Evolutionary conservation across 2,888 invertebrate species (phyloP).

Genomic region (Acronicta alni): DNA sequence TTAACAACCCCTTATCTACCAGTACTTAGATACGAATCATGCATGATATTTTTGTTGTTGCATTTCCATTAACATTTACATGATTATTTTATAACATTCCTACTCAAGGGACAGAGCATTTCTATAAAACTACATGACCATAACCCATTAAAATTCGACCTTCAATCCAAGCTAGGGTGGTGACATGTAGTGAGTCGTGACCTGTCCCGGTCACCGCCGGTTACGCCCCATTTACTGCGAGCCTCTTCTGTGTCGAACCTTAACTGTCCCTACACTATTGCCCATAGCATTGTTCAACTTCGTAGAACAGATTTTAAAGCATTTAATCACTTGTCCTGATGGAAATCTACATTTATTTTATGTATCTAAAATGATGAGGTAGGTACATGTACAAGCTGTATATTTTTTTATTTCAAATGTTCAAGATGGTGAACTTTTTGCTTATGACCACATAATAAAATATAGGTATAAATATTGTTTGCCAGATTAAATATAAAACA

Average conservation of each 20-base stretch:
- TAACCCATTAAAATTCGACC: slow-evolving; percentile 40
- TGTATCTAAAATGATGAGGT: slow-evolving; percentile 12
- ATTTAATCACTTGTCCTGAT: slow-evolving; percentile 57
- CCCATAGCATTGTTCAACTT: slow-evolving; percentile 66
- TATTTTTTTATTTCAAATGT: not conserved
- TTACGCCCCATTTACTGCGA: slow-evolving; percentile 82
- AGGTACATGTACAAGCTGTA: no score
- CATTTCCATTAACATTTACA: slow-evolving; percentile 5
- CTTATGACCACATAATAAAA: no score
- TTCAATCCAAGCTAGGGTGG: slow-evolving; percentile 48
- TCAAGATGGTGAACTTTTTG: no score
- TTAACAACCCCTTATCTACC: no score
- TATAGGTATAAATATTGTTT: no score
- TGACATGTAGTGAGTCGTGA: slow-evolving; percentile 73
- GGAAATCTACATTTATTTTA: slow-evolving; percentile 48
- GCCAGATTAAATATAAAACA: not conserved
- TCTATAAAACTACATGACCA: slow-evolving; percentile 32
- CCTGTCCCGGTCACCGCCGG: slow-evolving; percentile 73
- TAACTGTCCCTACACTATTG: slow-evolving; percentile 53
- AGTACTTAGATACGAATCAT: no score
- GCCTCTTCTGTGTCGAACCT: slow-evolving; percentile 67
- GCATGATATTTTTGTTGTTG: no score
- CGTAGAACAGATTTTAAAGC: slow-evolving; percentile 59
- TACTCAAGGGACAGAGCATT: slow-evolving; percentile 2
- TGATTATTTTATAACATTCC: slow-evolving; percentile 12